phyloP scores from a whole-genome alignment of 2,797 vertebrate species.

The Rhinella marina region DNA sequence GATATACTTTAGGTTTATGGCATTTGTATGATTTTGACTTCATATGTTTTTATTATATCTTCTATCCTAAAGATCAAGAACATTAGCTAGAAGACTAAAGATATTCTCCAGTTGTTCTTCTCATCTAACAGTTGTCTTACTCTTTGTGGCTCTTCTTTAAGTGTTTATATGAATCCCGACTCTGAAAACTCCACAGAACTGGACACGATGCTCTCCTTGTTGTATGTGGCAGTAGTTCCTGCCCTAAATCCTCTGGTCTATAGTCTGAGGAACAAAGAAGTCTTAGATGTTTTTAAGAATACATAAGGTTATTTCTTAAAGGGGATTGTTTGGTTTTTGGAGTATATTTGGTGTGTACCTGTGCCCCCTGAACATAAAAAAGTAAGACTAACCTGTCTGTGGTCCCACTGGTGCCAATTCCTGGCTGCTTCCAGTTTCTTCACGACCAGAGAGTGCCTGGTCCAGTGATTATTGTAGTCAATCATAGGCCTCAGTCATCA shows the following conservation, averaged over 20 bases:
- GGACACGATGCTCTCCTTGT: neutral
- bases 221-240: neutral
- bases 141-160: neutral
- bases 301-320: neutral
- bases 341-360: too few species aligned
- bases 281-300: neutral
- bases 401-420: too few species aligned
- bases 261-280: neutral
- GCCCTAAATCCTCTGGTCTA: neutral
- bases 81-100: neutral
- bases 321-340: too few species aligned
- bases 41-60: neutral
- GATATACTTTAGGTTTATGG: neutral
- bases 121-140: neutral
- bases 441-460: too few species aligned
- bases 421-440: too few species aligned
- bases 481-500: too few species aligned
- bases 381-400: too few species aligned
- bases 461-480: too few species aligned
- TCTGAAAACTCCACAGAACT: neutral
- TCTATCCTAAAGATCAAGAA: neutral
- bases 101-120: neutral
- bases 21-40: neutral
- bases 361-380: too few species aligned
- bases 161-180: neutral